Percentiles rank a stretch among this genome's conserved stretches.
These are phyloP conservation scores for Ylistrum balloti DNA, from an alignment of 1,140 invertebrate genomes.

Conservation along the genomic window DNA sequence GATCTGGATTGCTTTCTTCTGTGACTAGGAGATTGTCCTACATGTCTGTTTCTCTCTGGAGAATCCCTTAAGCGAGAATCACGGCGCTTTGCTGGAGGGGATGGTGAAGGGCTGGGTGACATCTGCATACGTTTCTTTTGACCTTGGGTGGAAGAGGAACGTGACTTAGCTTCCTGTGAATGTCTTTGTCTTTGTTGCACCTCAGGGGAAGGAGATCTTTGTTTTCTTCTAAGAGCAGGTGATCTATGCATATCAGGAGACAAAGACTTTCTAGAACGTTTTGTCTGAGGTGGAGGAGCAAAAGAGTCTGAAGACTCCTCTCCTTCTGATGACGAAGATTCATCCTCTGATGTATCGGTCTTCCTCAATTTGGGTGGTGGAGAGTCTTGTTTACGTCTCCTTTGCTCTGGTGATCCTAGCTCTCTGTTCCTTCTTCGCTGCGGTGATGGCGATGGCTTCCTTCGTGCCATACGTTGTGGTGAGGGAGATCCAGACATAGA, in stretches of 20 bases:
- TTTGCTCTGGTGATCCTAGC: background rate
- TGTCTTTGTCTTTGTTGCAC: background rate
- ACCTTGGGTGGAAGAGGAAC: background rate
- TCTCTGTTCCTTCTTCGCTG: background rate
- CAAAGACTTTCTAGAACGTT: background rate
- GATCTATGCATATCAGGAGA: background rate
- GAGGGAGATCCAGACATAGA: background rate
- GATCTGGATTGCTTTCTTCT: conserved; percentile 1
- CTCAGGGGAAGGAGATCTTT: conserved; percentile 32
- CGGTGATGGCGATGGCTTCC: background rate
- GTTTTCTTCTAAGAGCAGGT: background rate
- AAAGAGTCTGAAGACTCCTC: background rate
- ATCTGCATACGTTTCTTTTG: background rate
- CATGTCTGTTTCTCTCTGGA: background rate
- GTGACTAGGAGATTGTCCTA: background rate
- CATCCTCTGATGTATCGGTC: background rate
- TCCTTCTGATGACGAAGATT: background rate
- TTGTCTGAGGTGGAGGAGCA: background rate
- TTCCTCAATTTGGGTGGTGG: background rate
- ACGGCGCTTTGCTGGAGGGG: conserved; percentile 29
- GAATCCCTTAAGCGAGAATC: background rate
- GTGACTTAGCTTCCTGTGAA: background rate
- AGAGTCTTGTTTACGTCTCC: background rate
- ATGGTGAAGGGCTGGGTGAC: conserved; percentile 4
- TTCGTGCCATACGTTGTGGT: background rate